Base-by-base conservation (phyloP, 2,797 vertebrate genomes). In the Eulemur rubriventer region DNA sequence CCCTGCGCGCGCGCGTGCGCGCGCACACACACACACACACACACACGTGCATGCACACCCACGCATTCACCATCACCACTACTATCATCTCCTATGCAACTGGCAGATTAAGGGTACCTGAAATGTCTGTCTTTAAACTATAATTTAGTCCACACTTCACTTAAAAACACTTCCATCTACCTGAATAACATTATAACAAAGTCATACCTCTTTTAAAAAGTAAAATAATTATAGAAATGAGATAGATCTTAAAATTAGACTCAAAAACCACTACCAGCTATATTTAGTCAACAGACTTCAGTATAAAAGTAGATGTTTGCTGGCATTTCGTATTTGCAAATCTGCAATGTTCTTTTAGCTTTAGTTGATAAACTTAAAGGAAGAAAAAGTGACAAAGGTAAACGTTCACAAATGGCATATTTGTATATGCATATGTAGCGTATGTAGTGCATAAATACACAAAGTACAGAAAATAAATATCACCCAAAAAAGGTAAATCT, bases 281-380 rank as follows among this genome's bases (percentile, higher is more conserved):
- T 81, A 30, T 55, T 87, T 92, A 38, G 35, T 57, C 20, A 87
- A 52, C 17, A 16, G 35, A 3, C 16, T 93, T 76, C 3, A 67
- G 1, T 67, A 9, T 30, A 73, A 91, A 4, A 3, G 26, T 41
- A 61, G 17, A 0, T 73, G 95, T 72, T 87, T 89, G 17, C 18
- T 85, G 46, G 1, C 4, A 20, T 88, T 79, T 35, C 41, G 61
- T 80, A 84, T 35, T 88, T 75, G 79, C 18, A 91, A 91, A 70
- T 28, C 7, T 89, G 1, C 67, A 63, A 50, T 38, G 10, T 70
- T 81, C 38, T 59, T 88, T 48, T 76, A 69, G 57, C 26, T 89
- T 95, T 87, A 43, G 10, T 84, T 88, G 76, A 46, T 73, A 94
- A 73, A 63, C 26, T 50, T 82, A 50, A 75, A 81, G 4, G 2